Base-by-base conservation (phyloP, 2,797 vertebrate genomes). In the Brachyalestes nurse region DNA sequence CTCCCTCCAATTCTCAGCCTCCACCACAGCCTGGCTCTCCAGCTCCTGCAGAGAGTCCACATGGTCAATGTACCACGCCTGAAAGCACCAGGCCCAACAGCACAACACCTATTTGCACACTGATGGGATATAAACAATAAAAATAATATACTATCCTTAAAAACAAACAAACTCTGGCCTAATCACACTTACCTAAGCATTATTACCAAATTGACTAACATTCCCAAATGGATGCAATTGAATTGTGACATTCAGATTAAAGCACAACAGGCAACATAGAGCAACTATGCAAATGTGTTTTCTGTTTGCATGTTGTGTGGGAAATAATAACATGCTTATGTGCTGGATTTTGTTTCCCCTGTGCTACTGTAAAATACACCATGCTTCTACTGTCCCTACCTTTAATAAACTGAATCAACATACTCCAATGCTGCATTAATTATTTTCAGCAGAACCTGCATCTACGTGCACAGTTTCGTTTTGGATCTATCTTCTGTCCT, bases 1-100 rank as follows among this genome's bases (percentile, higher is more conserved):
- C 84, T 99, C 97, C 84, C 97, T 91, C 90, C 95, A 94, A 0
- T 94, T 91, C 74, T 99, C 97, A 0, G 95, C 93, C 86, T 99
- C 98, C 5, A 90, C 91, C 40, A 98, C 85, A 12, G 97, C 96
- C 91, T 98, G 97, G 47, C 88, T 88, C 91, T 99, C 98, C 91
- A 96, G 86, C 87, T 99, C 97, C 98, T 98, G 84, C 2, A 66
- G 17, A 45, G 64, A 74, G 60, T 49, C 9, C 21, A 7, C 4
- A 64, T 13, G 21, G 25, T 28, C 42, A 28, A 28, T 8, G 5
- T 88, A 97, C 96, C 96, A 97, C 96, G 57, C n/a, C n/a, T 4
- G 1, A 10, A 61, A 28, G 12, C 21, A 55, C 13, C 19, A 53
- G 6, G 51, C 51, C 51, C 14, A 9, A 53, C 34, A 34, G 34